Conservation (phyloP, 30 jellyfish, hydroid and myxozoan species). For the Rhopilema esculentum region DNA sequence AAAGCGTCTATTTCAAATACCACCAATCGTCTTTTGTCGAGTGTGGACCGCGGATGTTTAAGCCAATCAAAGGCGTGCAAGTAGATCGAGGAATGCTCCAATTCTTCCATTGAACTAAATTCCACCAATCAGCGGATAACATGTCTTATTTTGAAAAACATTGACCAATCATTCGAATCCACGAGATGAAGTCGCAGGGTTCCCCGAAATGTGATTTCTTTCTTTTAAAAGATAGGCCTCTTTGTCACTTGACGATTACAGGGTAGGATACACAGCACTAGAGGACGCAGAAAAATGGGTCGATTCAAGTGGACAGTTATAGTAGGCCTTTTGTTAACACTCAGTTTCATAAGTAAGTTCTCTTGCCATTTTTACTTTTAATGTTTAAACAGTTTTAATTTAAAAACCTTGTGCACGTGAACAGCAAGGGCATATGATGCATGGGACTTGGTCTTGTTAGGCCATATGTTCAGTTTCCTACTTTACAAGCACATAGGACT, state of each 20-base stretch:
- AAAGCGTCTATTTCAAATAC: not conserved
- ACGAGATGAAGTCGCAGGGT: slow-evolving; percentile 64
- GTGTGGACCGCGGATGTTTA: not conserved
- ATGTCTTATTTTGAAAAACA: slow-evolving; percentile 17
- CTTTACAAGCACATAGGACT: no score
- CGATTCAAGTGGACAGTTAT: slow-evolving; percentile 54
- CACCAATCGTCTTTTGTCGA: not conserved
- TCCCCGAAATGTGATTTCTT: slow-evolving; percentile 58
- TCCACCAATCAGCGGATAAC: slow-evolving; percentile 49
- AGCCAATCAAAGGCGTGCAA: slow-evolving; percentile 55
- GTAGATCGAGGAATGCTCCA: slow-evolving; percentile 15
- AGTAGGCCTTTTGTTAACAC: slow-evolving; percentile 22
- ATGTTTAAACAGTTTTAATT: not conserved
- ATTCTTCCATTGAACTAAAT: not conserved
- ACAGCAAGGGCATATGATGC: no score
- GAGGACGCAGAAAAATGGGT: slow-evolving; percentile 18
- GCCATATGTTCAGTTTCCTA: not conserved
- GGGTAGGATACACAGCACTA: not conserved
- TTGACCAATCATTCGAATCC: slow-evolving; percentile 64
- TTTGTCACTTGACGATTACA: not conserved
- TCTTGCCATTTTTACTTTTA: not conserved
- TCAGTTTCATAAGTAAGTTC: slow-evolving; percentile 52
- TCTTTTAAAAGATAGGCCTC: slow-evolving; percentile 1
- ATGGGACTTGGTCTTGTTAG: no score
- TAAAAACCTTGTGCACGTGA: no score